Evolutionary conservation across 2,113 vertebrate species (phyloP).

Genomic region (Ornithorhynchus anatinus): DNA sequence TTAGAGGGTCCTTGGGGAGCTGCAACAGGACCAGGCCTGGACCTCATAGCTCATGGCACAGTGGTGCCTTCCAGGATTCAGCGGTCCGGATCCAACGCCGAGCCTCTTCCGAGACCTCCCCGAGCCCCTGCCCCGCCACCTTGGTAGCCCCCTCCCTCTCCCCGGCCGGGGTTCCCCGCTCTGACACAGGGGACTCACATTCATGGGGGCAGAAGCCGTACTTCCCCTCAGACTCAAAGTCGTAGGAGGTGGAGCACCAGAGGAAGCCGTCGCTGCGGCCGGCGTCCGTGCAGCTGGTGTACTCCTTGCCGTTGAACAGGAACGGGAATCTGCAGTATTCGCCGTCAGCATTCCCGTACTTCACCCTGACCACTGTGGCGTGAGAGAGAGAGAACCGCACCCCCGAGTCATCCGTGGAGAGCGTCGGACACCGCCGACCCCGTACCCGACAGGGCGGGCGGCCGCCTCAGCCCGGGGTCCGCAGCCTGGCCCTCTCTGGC

Average conservation of each 20-base stretch:
- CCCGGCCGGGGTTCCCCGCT: too few species aligned
- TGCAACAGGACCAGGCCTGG: too few species aligned
- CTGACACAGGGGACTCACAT: conserved; percentile 87
- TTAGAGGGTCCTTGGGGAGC: too few species aligned
- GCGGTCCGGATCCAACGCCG: too few species aligned
- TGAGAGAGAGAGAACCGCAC: not conserved
- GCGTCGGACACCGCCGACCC: not conserved
- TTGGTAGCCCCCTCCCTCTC: too few species aligned
- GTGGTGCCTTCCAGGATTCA: too few species aligned
- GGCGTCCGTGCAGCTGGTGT: conserved; percentile 86
- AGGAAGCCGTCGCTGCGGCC: conserved; percentile 93
- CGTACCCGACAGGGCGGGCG: not conserved
- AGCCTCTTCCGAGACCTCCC: too few species aligned
- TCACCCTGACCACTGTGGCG: conserved; percentile 89
- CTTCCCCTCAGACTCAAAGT: conserved; percentile 93
- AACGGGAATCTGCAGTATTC: conserved; percentile 98
- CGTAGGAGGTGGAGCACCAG: conserved; percentile 94
- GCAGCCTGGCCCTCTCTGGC: not conserved
- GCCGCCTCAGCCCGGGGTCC: not conserved
- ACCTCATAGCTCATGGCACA: too few species aligned
- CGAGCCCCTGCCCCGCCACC: too few species aligned
- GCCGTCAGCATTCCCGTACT: conserved; percentile 94
- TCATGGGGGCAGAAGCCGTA: conserved; percentile 98
- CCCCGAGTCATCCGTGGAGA: too few species aligned
- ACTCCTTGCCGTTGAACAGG: conserved; percentile 91